These are phyloP conservation scores for Tyto alba DNA, from an alignment of 2,113 vertebrate species.

Conservation along the genomic window DNA sequence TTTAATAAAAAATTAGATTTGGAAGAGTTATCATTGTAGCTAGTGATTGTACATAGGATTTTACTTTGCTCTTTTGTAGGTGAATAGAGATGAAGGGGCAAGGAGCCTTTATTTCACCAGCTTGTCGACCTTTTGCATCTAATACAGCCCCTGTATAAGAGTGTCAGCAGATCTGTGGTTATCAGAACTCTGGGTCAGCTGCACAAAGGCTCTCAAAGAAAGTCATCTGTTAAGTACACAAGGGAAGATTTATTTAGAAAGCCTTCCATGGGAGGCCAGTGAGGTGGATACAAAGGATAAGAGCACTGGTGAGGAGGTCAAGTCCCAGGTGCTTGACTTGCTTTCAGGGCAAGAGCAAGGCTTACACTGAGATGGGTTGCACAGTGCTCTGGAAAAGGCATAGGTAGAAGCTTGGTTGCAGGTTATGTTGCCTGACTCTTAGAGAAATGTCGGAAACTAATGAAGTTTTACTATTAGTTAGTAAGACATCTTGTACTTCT, in stretches of 20 bases:
- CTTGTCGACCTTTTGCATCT: not conserved
- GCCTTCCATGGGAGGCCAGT: not conserved
- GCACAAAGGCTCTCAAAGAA: not conserved
- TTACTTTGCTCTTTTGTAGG: not conserved
- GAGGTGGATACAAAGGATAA: constrained; percentile 15
- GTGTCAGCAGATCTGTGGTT: not conserved
- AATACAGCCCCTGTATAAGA: not conserved
- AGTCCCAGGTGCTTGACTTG: not conserved
- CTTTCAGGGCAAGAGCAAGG: not conserved
- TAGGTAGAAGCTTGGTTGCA: not conserved
- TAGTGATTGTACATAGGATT: not conserved
- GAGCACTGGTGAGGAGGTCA: not conserved
- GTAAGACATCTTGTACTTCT: not conserved
- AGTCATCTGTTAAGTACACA: not conserved
- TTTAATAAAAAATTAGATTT: constrained; percentile 8
- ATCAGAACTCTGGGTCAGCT: constrained; percentile 9
- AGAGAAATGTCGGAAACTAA: not conserved
- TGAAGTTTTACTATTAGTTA: not conserved
- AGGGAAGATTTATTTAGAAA: constrained; percentile 48
- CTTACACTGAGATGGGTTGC: not conserved
- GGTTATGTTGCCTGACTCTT: not conserved
- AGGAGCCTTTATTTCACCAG: not conserved
- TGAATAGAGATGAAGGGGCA: not conserved
- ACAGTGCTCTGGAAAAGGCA: not conserved
- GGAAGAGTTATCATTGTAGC: not conserved